Percentiles rank a stretch among this genome's conserved stretches.
Conservation (phyloP, 2,888 invertebrate species). For the Lysandra coridon region DNA sequence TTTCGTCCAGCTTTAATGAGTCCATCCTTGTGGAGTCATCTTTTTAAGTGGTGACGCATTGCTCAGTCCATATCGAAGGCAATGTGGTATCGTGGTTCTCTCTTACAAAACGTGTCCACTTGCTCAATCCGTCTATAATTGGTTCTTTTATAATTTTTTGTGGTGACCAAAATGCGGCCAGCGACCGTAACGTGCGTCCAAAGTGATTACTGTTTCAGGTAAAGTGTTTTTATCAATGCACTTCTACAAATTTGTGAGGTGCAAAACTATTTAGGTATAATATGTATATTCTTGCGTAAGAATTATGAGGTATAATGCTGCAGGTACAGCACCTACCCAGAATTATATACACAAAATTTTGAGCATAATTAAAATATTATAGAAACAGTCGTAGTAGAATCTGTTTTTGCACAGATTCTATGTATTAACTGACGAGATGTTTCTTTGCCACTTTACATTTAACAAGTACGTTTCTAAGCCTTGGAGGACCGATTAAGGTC, state of each 20-base stretch:
- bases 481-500: not conserved
- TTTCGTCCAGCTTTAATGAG: constrained; percentile 20
- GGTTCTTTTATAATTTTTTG: constrained; percentile 31
- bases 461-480: not conserved
- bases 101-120: constrained; percentile 25
- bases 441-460: not conserved
- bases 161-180: constrained; percentile 31
- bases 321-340: too few species aligned
- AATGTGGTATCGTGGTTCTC: constrained; percentile 35
- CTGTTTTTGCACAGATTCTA: not conserved
- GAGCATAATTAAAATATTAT: too few species aligned
- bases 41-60: constrained; percentile 36
- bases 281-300: not conserved
- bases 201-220: constrained; percentile 14
- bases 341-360: too few species aligned
- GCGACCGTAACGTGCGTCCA: constrained; percentile 19
- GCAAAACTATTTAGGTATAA: not conserved
- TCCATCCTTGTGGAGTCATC: constrained; percentile 26
- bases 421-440: too few species aligned
- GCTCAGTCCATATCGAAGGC: constrained; percentile 30
- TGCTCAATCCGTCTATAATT: constrained; percentile 20
- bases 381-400: not conserved
- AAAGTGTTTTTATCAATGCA: constrained; percentile 21
- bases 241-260: not conserved
- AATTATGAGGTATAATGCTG: not conserved